Percentiles rank a stretch among this genome's conserved stretches.
Evolutionary conservation across 2,113 vertebrate genomes (phyloP).

Genomic region (Ctenodactylus gundi): DNA sequence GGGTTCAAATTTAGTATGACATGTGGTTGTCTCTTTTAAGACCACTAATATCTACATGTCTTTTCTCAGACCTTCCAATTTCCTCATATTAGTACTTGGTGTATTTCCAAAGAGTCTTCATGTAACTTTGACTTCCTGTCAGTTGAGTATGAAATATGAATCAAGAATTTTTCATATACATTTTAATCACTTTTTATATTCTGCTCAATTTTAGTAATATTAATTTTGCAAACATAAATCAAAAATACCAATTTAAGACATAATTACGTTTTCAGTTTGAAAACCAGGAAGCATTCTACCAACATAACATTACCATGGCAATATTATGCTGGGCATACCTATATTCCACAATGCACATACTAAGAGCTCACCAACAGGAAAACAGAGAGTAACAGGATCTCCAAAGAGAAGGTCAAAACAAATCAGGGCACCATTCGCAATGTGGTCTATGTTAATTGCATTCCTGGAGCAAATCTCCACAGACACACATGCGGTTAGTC

Average conservation of each 20-base stretch:
- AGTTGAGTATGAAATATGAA: slow-evolving; percentile 32
- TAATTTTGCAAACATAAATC: background rate
- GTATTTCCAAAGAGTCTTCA: background rate
- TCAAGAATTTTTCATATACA: background rate
- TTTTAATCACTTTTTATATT: background rate
- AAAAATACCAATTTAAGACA: slow-evolving; percentile 2
- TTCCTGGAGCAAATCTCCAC: background rate
- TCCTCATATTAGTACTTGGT: background rate
- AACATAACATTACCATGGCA: background rate
- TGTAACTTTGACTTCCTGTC: background rate
- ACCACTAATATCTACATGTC: background rate
- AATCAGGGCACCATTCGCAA: background rate
- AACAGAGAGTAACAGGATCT: background rate
- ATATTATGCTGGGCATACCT: background rate
- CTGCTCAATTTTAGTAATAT: background rate
- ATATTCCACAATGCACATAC: rapidly evolving
- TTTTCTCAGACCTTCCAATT: background rate
- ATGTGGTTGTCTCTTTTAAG: no score
- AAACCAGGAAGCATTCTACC: background rate
- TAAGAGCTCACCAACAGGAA: background rate
- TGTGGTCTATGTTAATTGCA: background rate
- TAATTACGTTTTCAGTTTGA: background rate
- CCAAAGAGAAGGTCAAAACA: background rate
- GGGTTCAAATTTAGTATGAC: background rate
- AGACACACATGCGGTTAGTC: background rate